These are phyloP conservation scores for Heliornis fulica DNA, from an alignment of 2,113 vertebrate genomes.

Conservation along the genomic window DNA sequence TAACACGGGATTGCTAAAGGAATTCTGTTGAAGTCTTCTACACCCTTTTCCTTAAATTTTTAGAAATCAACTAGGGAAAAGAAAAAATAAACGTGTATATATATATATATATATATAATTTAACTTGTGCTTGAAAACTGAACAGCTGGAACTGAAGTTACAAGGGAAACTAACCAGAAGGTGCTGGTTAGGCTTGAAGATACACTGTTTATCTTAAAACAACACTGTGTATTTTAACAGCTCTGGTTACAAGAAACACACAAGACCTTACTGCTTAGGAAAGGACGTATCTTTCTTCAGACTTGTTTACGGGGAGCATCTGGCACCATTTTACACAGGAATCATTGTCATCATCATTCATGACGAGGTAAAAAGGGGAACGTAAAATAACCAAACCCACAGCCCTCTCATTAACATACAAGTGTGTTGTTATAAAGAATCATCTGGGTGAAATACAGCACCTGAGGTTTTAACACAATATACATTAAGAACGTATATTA, in stretches of 20 bases:
- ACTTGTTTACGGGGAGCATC: background rate
- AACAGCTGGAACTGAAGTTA: background rate
- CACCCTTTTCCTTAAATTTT: background rate
- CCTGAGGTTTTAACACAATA: background rate
- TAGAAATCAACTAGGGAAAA: background rate
- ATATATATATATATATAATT: fast-evolving
- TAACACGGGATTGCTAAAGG: background rate
- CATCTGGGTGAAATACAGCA: background rate
- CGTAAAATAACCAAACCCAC: fast-evolving
- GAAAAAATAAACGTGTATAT: no score
- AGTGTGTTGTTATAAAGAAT: background rate
- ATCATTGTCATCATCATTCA: background rate
- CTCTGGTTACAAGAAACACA: background rate
- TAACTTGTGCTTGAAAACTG: background rate
- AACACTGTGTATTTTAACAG: background rate
- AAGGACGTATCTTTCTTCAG: background rate
- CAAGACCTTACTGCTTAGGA: background rate
- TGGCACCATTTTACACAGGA: background rate
- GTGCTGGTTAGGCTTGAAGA: background rate
- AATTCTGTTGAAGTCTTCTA: background rate
- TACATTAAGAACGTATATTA: background rate
- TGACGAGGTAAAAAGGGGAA: fast-evolving
- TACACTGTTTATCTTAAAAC: background rate
- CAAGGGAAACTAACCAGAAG: background rate
- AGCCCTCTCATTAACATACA: background rate